Evolutionary conservation across 2,888 invertebrate genomes (phyloP), one percentile per base, ranked within the genome.

Genomic region (Metellina segmentata): DNA sequence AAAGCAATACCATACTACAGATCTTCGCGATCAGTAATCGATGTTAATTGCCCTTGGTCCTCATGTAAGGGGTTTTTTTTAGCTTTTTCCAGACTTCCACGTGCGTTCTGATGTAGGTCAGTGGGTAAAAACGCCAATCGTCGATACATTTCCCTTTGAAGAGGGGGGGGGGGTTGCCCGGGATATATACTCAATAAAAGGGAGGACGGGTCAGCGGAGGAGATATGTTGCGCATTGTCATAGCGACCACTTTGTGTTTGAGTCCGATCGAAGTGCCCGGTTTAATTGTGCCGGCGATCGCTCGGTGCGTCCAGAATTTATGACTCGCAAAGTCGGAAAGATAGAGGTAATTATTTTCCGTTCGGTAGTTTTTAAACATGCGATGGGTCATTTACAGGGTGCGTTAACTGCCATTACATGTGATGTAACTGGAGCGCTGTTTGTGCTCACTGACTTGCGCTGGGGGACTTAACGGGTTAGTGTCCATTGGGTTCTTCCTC

Each of bases 31-130:
- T 75, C 75, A 34, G 19, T 52, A 78, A 78, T 52, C 19, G 52
- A 78, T 78, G n/a, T 11, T 19, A n/a, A 78, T 78, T 8, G 78
- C 78, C 78, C 78, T 78, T 78, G 78, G 52, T 19, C 48, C 5
- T 52, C 51, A n/a, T 48, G n/a, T 77, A 9, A 61, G 9, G 61
- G n/a, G n/a, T n/a, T 11, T 61, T 8, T 34, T 34, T 61, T 61
- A 9, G 61, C 9, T 11, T 16, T n/a, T 78, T 16, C n/a, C 78
- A 8, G 48, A 16, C n/a, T 20, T 51, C n/a, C 71, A 78, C 83
- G 77, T 71, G 71, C 34, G 19, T 7, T 0, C n/a, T 51, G 34
- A 83, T 79, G 6, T 90, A 79, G 90, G 90, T 90, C 90, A 90
- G 79, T 85, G 52, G 89, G 48, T 70, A 86, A 77, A 16, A 61